Evolutionary conservation across 2,113 vertebrate genomes (phyloP), one percentile per base, ranked within the genome.

Genomic region (Crotophaga sulcirostris): DNA sequence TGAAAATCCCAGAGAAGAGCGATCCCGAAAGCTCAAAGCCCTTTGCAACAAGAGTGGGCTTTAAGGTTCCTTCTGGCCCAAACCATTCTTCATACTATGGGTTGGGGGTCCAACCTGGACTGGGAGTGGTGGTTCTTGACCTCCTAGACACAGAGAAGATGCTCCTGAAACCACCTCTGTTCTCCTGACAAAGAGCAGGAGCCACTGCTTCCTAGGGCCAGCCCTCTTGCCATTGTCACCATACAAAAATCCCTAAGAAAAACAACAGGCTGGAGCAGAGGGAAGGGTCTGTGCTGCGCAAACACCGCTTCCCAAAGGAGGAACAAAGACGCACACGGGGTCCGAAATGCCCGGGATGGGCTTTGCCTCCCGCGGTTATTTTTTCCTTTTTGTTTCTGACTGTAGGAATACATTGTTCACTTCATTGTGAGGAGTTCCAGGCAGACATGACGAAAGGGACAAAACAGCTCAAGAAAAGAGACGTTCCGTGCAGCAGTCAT

Each of bases 371-470:
- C 3, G 84, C 77, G 24, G 94, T 94, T 93, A 73, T 95, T 96
- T 96, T 94, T 95, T 94, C 83, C 64, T 67, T 76, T 93, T 55
- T 70, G 77, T 77, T 90, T 84, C 87, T 86, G 87, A 3, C 83
- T 44, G 76, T 21, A 20, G 81, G 38, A 81, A 69, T 6, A 73
- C 88, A 60, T 77, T 96, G 89, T 89, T 81, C 29, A 8, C 73
- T 29, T 69, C 79, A 52, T 90, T 83, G 94, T 64, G 83, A 79
- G 55, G 94, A 91, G 82, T 93, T 96, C 90, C 96, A 94, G 90
- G 94, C 88, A 95, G 94, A 89, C 84, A 92, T 80, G 76, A 66
- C 76, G 77, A 94, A 95, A 97, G 89, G 96, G 94, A 94, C 96
- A 73, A 67, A 59, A 25, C 59, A 95, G 96, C 84, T 93, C 49